A percentile compares a stretch with the other conserved stretches of the same genome.
Evolutionary conservation across 2,888 invertebrate species (phyloP).

Genomic region (Melikaiella ostensackeni): DNA sequence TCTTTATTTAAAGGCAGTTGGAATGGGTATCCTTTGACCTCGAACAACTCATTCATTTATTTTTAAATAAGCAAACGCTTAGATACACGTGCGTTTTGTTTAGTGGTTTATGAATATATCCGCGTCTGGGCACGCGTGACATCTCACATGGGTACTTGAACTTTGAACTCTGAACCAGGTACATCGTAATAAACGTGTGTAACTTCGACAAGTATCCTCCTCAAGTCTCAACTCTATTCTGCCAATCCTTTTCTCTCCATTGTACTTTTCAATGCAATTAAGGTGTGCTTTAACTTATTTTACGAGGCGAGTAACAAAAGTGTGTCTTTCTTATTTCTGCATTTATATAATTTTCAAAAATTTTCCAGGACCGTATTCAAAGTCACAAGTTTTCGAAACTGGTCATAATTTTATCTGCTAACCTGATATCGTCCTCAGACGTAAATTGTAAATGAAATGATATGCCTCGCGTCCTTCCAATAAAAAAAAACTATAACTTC

Average conservation of each 20-base stretch:
- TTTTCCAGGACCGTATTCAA: neutral
- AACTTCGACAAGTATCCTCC: conserved; percentile 12
- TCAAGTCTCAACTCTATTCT: conserved; percentile 15
- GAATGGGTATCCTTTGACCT: neutral
- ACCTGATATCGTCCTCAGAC: conserved; percentile 19
- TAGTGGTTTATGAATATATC: conserved; percentile 41
- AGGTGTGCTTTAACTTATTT: neutral
- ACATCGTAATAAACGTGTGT: conserved; percentile 3
- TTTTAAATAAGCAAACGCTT: conserved; percentile 52
- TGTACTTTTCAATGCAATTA: conserved; percentile 16
- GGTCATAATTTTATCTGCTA: neutral
- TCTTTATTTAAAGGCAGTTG: neutral
- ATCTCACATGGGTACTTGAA: conserved; percentile 54
- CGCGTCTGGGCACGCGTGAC: conserved; percentile 52
- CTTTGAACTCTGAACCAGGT: conserved; percentile 50
- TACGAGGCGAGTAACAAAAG: conserved; percentile 2
- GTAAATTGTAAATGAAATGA: conserved; percentile 14
- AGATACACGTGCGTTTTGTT: conserved; percentile 54
- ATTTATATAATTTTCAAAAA: neutral
- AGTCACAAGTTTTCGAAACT: neutral
- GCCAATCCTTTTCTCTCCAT: conserved; percentile 12
- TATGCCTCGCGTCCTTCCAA: neutral
- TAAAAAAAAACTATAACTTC: conserved; percentile 11
- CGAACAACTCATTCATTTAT: neutral
- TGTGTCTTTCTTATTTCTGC: neutral